phyloP scores from a whole-genome alignment of 2,113 vertebrate genomes.

The Delphinapterus leucas region DNA sequence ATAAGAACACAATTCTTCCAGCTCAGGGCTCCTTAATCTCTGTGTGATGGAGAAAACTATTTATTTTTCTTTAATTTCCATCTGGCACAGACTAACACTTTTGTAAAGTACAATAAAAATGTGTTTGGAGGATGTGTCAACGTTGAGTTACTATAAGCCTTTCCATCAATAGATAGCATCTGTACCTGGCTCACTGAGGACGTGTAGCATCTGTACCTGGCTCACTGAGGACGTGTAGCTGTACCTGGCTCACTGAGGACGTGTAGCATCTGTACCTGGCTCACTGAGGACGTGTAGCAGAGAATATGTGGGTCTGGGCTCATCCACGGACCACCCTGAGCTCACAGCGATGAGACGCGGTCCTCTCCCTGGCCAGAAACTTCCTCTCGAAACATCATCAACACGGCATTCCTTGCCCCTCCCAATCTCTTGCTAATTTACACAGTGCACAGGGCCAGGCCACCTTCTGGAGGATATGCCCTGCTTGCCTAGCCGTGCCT shows the following conservation, averaged over 20 bases:
- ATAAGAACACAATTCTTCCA: not conserved
- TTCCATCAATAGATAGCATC: not conserved
- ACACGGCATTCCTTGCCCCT: accelerated
- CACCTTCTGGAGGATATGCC: too few species aligned
- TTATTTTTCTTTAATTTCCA: not conserved
- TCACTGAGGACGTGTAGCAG: accelerated
- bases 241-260: accelerated
- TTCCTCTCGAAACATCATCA: accelerated
- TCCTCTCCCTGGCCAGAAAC: not conserved
- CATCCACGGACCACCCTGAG: accelerated
- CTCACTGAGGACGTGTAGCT: accelerated
- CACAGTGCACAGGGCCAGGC: accelerated
- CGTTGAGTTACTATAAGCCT: not conserved
- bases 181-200: accelerated
- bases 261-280: not conserved
- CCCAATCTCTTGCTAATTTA: too few species aligned
- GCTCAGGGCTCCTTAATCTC: not conserved
- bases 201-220: not conserved
- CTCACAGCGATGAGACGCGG: accelerated
- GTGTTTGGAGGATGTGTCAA: not conserved
- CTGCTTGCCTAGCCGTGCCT: not conserved
- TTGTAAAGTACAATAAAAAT: not conserved
- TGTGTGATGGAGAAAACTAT: accelerated
- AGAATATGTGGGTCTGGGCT: accelerated
- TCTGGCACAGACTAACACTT: not conserved